Evolutionary conservation across 2,797 vertebrate genomes (phyloP).

Genomic region (Schizothorax lantsangensis): DNA sequence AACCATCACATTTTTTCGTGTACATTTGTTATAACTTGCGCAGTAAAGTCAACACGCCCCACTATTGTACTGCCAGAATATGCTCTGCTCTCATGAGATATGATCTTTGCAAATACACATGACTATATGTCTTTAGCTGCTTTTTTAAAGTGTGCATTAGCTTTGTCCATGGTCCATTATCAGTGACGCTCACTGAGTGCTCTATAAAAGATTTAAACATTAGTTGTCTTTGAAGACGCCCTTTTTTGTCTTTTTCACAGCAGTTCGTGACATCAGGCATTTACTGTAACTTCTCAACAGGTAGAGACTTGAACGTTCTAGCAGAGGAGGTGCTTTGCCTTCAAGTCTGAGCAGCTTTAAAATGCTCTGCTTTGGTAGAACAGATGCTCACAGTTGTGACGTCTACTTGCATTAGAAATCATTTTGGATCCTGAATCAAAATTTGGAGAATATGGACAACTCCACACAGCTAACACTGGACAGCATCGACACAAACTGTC

Average conservation of each 20-base stretch:
- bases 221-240: conserved; percentile 8
- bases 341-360: conserved; percentile 60
- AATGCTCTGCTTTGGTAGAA: conserved; percentile 11
- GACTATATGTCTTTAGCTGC: background rate
- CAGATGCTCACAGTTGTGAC: background rate
- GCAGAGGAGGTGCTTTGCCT: conserved; percentile 69
- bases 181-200: background rate
- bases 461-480: background rate
- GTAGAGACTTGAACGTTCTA: conserved; percentile 68
- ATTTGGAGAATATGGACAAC: background rate
- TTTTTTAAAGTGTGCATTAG: background rate
- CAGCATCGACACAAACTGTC: conserved; percentile 51
- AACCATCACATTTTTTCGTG: background rate
- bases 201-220: background rate
- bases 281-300: conserved; percentile 43
- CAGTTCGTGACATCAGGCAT: conserved; percentile 40
- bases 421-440: background rate
- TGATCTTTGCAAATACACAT: background rate
- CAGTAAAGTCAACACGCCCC: background rate
- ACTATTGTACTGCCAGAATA: background rate
- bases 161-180: conserved; percentile 13
- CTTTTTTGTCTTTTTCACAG: conserved; percentile 39
- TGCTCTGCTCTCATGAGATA: background rate
- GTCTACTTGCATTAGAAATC: background rate
- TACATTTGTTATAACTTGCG: conserved; percentile 35